A percentile compares a stretch with the other conserved stretches of the same genome.
Conservation (phyloP, 2,113 vertebrate species). For the Apeltes quadracus region DNA sequence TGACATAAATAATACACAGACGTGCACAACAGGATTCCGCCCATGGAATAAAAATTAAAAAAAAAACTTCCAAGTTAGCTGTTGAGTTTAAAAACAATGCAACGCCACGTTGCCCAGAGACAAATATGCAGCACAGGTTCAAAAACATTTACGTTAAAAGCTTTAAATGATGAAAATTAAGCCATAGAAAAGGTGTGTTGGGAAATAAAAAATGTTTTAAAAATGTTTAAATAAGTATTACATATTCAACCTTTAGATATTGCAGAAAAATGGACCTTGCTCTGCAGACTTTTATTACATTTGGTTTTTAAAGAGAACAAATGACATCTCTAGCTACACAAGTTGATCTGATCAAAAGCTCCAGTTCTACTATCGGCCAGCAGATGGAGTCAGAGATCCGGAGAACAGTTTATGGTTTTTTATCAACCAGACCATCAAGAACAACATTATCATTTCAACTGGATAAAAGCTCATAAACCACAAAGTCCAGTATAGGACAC, state of each 20-base stretch:
- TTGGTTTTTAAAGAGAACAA: background rate
- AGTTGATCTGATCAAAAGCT: background rate
- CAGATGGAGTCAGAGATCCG: slow-evolving; percentile 53
- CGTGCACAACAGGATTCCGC: background rate
- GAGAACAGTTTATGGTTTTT: background rate
- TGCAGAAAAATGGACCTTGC: background rate
- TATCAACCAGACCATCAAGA: background rate
- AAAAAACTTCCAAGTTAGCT: background rate
- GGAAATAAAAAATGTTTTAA: background rate
- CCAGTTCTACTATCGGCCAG: slow-evolving; percentile 24
- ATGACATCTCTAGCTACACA: background rate
- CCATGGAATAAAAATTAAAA: background rate
- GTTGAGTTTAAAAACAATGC: background rate
- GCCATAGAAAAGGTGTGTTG: background rate
- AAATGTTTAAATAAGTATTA: background rate
- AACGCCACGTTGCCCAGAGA: too few species aligned
- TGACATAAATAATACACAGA: background rate
- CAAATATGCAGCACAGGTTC: background rate
- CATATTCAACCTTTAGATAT: background rate
- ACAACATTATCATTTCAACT: background rate
- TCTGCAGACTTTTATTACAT: background rate
- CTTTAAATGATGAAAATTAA: background rate
- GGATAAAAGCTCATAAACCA: background rate
- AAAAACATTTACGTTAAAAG: background rate
- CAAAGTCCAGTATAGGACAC: background rate